Evolutionary conservation across 2,888 invertebrate genomes (phyloP), one percentile per base, ranked within the genome.

Genomic region (Homarus gammarus): DNA sequence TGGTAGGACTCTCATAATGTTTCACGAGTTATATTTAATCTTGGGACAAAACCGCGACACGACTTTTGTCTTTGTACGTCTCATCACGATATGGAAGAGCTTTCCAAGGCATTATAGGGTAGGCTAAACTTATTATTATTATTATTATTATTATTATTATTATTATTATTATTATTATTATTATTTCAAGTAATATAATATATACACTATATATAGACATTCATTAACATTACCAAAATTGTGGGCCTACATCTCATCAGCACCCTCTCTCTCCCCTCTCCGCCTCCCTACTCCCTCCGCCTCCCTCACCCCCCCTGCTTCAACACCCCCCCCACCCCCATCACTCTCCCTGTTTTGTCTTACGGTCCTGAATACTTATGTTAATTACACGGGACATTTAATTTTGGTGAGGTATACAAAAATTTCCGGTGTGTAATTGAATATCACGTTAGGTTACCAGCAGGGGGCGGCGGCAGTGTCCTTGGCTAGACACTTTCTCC

Each of bases 381-480:
- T 82, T 81, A 64, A 81, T 64, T 64, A 40, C n/a, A 5, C 64
- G 64, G 64, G 64, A 81, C 61, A 61, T 81, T 81, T 81, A 81
- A 81, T 81, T 81, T 81, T 61, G 56, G 38, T 36, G 44, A 38
- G 56, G 40, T 64, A 64, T 27, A 81, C 36, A 81, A 78, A 81
- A 81, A 81, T 27, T 81, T 36, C 40, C 64, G 38, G 81, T 1
- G 22, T 64, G 27, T 81, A 81, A 81, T 81, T 81, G 64, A 81
- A 81, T 81, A 64, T 81, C 33, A 81, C 56, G 40, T 61, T 61
- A 22, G 36, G 38, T 33, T 81, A 40, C 27, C 36, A 64, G 22
- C n/a, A 40, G 40, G 38, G 1, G 75, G 22, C 1, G 33, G 75
- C 40, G 18, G 33, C 27, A 27, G 70, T 70, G 27, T 10, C 33